Evolutionary conservation across 2,797 vertebrate species (phyloP).

Genomic region (Bovichtus variegatus): DNA sequence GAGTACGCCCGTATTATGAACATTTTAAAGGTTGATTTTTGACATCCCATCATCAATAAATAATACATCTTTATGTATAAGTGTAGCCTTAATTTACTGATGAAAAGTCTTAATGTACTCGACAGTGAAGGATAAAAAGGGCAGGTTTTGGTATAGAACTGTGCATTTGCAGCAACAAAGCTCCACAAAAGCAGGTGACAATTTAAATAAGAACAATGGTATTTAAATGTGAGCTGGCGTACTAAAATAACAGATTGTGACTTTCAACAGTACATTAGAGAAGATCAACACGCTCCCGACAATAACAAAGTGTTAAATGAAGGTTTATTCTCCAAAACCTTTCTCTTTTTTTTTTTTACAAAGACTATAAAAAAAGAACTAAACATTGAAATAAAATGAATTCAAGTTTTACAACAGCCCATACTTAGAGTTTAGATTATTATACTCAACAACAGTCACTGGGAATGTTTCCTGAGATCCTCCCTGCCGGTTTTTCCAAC

Average conservation of each 20-base stretch:
- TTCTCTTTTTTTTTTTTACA: conserved; percentile 36
- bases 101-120: neutral
- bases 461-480: conserved; percentile 76
- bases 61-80: neutral
- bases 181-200: conserved; percentile 12
- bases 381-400: conserved; percentile 57
- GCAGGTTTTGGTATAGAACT: conserved; percentile 6
- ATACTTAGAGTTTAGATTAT: conserved; percentile 69
- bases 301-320: conserved; percentile 43
- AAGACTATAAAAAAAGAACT: conserved; percentile 60
- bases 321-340: conserved; percentile 40
- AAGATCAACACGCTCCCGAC: conserved; percentile 35
- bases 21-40: no score
- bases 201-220: conserved; percentile 21
- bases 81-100: neutral
- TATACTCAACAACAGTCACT: conserved; percentile 67
- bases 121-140: conserved; percentile 12
- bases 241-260: conserved; percentile 41
- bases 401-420: conserved; percentile 54
- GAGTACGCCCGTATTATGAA: neutral
- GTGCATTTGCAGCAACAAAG: neutral
- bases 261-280: conserved; percentile 30
- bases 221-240: conserved; percentile 7
- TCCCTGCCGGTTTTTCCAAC: conserved; percentile 72
- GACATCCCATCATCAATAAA: no score